phyloP scores from a whole-genome alignment of 2,888 invertebrate species.

The Hybos culiciformis region DNA sequence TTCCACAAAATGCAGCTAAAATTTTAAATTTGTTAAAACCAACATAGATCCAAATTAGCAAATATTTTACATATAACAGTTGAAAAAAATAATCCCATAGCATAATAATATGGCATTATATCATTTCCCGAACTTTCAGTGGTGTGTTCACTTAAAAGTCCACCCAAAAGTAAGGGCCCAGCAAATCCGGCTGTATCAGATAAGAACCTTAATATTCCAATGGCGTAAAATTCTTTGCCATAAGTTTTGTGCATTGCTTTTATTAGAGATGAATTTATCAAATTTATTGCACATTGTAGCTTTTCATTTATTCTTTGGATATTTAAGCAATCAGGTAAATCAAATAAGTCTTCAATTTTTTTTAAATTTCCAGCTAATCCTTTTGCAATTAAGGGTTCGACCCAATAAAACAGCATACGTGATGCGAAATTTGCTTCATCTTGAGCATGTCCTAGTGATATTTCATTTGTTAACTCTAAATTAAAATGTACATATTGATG shows the following conservation, averaged over 20 bases:
- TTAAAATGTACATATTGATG: conserved; percentile 49
- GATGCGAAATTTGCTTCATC: conserved; percentile 57
- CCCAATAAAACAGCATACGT: conserved; percentile 76
- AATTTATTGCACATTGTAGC: conserved; percentile 30
- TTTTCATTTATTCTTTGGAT: conserved; percentile 27
- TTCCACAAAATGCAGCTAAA: conserved; percentile 60
- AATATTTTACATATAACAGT: conserved; percentile 50
- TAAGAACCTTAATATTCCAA: conserved; percentile 69
- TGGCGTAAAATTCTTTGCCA: conserved; percentile 67
- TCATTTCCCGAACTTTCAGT: conserved; percentile 59
- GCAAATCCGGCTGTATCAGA: conserved; percentile 77
- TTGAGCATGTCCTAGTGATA: conserved; percentile 68
- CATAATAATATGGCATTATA: conserved; percentile 48
- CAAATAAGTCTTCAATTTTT: conserved; percentile 68
- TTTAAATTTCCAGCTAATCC: conserved; percentile 58
- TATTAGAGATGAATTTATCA: conserved; percentile 41
- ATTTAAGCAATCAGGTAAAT: conserved; percentile 44
- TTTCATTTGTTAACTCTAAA: conserved; percentile 50
- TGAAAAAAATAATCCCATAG: conserved; percentile 47
- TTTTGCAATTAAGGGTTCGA: conserved; percentile 68
- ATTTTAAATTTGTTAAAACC: conserved; percentile 12
- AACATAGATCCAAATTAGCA: background rate
- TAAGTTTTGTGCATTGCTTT: conserved; percentile 61
- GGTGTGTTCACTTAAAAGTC: conserved; percentile 47
- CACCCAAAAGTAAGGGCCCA: conserved; percentile 76